phyloP scores from a whole-genome alignment of 2,113 vertebrate species.

The Leptobrachium leishanense region DNA sequence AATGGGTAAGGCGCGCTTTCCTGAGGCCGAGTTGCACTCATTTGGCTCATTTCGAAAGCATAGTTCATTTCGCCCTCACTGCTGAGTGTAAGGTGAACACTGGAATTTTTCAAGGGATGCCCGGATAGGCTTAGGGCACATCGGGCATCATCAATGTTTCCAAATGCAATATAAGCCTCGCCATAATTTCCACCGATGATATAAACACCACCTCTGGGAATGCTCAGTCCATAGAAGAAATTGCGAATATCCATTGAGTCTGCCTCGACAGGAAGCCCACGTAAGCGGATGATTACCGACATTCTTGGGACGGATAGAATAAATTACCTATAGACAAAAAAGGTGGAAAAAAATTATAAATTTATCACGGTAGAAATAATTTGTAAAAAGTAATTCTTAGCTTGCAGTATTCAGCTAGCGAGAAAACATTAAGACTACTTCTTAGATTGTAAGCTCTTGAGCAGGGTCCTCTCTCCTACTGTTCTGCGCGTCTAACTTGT shows the following conservation, averaged over 20 bases:
- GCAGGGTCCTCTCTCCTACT: too few species aligned
- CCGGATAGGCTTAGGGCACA: constrained; percentile 90
- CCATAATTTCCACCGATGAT: constrained; percentile 93
- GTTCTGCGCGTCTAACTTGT: too few species aligned
- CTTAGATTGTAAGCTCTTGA: too few species aligned
- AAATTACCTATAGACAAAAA: constrained; percentile 72
- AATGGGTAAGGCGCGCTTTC: too few species aligned
- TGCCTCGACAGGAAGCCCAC: constrained; percentile 92
- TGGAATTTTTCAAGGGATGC: constrained; percentile 80
- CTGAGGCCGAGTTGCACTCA: neutral
- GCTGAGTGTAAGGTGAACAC: constrained; percentile 84
- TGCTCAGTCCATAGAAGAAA: constrained; percentile 98
- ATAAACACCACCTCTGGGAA: constrained; percentile 97
- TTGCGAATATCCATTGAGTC: constrained; percentile 95
- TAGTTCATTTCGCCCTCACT: constrained; percentile 94
- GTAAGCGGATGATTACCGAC: constrained; percentile 99
- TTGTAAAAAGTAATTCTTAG: too few species aligned
- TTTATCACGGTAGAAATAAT: too few species aligned
- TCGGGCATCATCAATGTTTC: constrained; percentile 93
- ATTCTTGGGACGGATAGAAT: constrained; percentile 79
- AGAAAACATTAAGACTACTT: too few species aligned
- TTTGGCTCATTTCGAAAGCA: constrained; percentile 81
- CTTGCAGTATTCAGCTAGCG: too few species aligned
- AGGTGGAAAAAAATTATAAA: neutral
- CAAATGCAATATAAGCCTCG: constrained; percentile 98